phyloP scores from a whole-genome alignment of 92 coral and sea anemone species.

The Heteractis magnifica region DNA sequence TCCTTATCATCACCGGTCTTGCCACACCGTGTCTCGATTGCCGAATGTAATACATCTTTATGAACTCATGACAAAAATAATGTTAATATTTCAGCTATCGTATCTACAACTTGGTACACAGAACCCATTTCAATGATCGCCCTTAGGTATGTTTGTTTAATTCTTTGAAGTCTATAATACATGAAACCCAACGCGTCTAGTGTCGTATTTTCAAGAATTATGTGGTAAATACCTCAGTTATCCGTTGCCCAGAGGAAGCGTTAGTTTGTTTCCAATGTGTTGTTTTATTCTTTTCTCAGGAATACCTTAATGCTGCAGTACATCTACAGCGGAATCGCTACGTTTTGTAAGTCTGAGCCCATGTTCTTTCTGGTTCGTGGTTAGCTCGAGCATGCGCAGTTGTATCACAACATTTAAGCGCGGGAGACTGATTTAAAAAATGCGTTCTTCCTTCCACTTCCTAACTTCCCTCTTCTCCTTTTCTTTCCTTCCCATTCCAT shows the following conservation, averaged over 20 bases:
- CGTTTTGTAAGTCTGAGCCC: constrained; percentile 56
- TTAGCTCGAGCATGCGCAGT: constrained; percentile 3
- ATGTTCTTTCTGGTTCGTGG: neutral
- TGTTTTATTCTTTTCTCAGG: constrained; percentile 20
- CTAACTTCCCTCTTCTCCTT: too few species aligned
- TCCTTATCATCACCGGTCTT: too few species aligned
- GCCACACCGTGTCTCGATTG: too few species aligned
- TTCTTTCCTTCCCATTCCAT: too few species aligned
- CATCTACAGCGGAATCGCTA: constrained; percentile 66
- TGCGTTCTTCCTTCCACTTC: too few species aligned
- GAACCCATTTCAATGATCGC: constrained; percentile 57
- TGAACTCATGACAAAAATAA: neutral
- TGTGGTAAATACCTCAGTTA: too few species aligned
- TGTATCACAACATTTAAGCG: neutral
- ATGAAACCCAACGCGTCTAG: too few species aligned
- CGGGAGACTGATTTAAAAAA: neutral
- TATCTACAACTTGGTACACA: constrained; percentile 53
- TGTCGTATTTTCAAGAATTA: too few species aligned
- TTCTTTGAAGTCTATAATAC: too few species aligned
- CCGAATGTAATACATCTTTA: neutral
- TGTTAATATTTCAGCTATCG: constrained; percentile 38
- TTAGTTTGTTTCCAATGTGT: too few species aligned
- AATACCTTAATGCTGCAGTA: constrained; percentile 59
- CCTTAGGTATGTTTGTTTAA: constrained; percentile 38
- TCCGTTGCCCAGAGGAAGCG: too few species aligned